A percentile compares a stretch with the other conserved stretches of the same genome.
Evolutionary conservation across 2,888 invertebrate species (phyloP).

Genomic region (Celastrina argiolus): DNA sequence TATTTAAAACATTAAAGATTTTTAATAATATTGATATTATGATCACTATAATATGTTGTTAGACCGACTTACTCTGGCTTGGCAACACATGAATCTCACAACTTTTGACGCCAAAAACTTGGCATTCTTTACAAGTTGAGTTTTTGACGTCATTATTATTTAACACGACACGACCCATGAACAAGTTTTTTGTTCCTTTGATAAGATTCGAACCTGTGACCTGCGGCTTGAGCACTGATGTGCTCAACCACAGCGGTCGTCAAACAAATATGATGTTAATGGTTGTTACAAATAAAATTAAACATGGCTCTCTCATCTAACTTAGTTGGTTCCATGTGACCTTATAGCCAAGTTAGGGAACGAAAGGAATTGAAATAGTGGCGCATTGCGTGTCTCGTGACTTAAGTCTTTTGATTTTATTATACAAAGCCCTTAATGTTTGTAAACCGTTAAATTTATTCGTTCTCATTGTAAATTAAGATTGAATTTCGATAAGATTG

Average conservation of each 20-base stretch:
- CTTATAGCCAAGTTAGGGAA: not conserved
- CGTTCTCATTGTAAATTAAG: not conserved
- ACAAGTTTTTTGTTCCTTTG: too few relatives aligned
- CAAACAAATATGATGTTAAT: not conserved
- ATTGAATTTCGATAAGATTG: not conserved
- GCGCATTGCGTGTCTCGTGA: slow-evolving; percentile 23
- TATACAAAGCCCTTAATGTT: not conserved
- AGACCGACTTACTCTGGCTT: too few relatives aligned
- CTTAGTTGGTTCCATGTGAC: not conserved
- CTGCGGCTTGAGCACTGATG: too few relatives aligned
- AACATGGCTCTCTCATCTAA: not conserved
- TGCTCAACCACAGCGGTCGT: not conserved
- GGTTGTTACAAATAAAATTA: not conserved
- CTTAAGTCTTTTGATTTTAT: not conserved
- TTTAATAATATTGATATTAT: too few relatives aligned
- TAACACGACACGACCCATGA: too few relatives aligned
- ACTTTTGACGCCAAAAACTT: too few relatives aligned
- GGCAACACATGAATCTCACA: too few relatives aligned
- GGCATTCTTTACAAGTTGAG: too few relatives aligned
- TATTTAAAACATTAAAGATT: too few relatives aligned
- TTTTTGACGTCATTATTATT: too few relatives aligned
- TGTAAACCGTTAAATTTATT: not conserved
- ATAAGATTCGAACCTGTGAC: too few relatives aligned
- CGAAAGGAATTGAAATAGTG: slow-evolving; percentile 19
- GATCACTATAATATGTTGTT: too few relatives aligned